These are phyloP conservation scores for Sorex maritimensis DNA, from an alignment of 2,797 vertebrate species.

Conservation along the genomic window DNA sequence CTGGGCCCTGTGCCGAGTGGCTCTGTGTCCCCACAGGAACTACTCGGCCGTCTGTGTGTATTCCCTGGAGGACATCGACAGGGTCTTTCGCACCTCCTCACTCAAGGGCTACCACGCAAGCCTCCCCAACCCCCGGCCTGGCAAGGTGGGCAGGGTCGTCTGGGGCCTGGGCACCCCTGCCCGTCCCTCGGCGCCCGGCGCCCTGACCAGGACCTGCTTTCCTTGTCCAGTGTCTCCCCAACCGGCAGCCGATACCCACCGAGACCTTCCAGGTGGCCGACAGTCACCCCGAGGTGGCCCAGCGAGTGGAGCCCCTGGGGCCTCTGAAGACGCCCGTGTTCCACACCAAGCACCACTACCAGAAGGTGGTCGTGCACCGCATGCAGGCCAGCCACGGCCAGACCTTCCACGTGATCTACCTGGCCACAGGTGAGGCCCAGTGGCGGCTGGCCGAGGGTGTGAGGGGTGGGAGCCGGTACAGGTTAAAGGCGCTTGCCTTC, in stretches of 20 bases:
- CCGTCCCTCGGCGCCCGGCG: neutral
- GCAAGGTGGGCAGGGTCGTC: slow-evolving; percentile 86
- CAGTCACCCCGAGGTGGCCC: slow-evolving; percentile 89
- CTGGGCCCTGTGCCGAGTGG: fast-evolving
- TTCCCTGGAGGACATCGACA: slow-evolving; percentile 88
- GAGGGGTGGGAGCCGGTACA: no score
- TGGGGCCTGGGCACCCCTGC: fast-evolving
- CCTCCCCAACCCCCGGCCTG: slow-evolving; percentile 88
- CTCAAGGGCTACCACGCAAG: slow-evolving; percentile 88
- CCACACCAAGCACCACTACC: slow-evolving; percentile 90
- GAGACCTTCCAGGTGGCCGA: slow-evolving; percentile 91
- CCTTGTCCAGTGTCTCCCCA: slow-evolving; percentile 86
- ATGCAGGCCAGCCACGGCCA: slow-evolving; percentile 39
- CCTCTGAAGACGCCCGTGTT: slow-evolving; percentile 86
- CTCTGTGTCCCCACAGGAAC: slow-evolving; percentile 83
- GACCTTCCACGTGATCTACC: slow-evolving; percentile 88
- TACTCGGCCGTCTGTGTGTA: slow-evolving; percentile 90
- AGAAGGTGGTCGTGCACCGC: slow-evolving; percentile 88
- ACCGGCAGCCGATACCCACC: slow-evolving; percentile 85
- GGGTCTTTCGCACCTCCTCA: slow-evolving; percentile 86
- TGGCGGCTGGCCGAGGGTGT: no score
- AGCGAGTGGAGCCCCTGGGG: slow-evolving; percentile 86
- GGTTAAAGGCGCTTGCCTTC: no score
- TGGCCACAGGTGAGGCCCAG: slow-evolving; percentile 89
- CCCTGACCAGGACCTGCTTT: neutral